phyloP scores from a whole-genome alignment of 2,113 vertebrate species.

The Python bivittatus region DNA sequence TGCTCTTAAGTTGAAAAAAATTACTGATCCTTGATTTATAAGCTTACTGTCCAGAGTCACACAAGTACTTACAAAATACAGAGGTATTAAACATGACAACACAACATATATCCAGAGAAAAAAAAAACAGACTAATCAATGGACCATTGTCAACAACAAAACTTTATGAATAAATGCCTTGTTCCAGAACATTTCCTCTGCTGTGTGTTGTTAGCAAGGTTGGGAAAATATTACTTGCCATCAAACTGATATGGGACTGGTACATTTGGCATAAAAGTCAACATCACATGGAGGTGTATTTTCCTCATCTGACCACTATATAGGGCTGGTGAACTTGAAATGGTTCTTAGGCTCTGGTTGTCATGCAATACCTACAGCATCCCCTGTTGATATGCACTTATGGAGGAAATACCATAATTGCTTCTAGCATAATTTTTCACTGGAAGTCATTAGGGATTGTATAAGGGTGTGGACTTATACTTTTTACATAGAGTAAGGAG shows the following conservation, averaged over 20 bases:
- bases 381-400: no score
- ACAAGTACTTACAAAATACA: neutral
- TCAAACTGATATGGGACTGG: no score
- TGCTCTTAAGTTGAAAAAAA: neutral
- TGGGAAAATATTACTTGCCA: neutral
- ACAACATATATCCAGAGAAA: neutral
- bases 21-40: neutral
- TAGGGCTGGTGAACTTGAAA: neutral
- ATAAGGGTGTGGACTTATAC: neutral
- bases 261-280: neutral
- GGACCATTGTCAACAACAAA: neutral
- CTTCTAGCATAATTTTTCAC: neutral
- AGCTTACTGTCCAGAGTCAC: no score
- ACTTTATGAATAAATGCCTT: neutral
- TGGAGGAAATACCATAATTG: neutral
- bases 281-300: neutral
- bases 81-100: neutral
- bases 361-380: neutral
- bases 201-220: no score
- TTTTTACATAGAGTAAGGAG: neutral
- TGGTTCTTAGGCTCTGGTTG: neutral
- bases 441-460: neutral
- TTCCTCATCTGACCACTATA: neutral
- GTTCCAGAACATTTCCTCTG: neutral
- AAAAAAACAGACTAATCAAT: neutral